Base-by-base conservation (phyloP, 2,888 invertebrate genomes). In the Drosophila acutilabella region DNA sequence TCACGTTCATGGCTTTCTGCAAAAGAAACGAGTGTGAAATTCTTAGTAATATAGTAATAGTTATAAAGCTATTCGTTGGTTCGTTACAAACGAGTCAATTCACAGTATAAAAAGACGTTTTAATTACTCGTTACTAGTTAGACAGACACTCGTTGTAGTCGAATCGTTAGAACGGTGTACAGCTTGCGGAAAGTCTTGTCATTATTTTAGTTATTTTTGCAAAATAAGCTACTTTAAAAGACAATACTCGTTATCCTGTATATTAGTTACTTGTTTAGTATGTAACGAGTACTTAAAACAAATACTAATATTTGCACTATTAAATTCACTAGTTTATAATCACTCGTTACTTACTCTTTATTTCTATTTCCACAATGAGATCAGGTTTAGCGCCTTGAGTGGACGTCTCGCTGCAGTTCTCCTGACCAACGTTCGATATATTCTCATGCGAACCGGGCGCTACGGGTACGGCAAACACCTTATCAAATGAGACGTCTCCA, bases 381-480 rank as follows among this genome's bases (percentile, higher is more conserved):
- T 92, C 92, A 3, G 92, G 89, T 64, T 91, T 89, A 45, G 59
- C 36, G 18, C 69, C 65, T 23, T 54, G 50, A 2, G 26, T 26
- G 7, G 81, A 57, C 30, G 74, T 52, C 5, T 78, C 72, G 57
- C 54, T 41, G 42, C 77, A 59, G 5, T 56, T 71, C 13, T 81
- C 83, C 64, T 82, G 80, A 6, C 79, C 74, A 52, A 74, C 82
- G 20, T 64, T 83, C n/a, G 90, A 85, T 14, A 91, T 88, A 67
- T 91, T 91, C 74, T 91, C 92, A 70, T 91, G 91, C 2, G 90
- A 91, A 4, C 92, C 95, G 0, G 96, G 96, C 0, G 95, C 96
- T 2, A 95, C 93, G 0, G 97, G 96, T 7, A 96, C 97, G 0
- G 95, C 95, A 91, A 97, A 96, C 23, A 96, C 96, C 90, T 96